Conservation (phyloP, 2,888 invertebrate genomes). For the Coleophora deauratella region DNA sequence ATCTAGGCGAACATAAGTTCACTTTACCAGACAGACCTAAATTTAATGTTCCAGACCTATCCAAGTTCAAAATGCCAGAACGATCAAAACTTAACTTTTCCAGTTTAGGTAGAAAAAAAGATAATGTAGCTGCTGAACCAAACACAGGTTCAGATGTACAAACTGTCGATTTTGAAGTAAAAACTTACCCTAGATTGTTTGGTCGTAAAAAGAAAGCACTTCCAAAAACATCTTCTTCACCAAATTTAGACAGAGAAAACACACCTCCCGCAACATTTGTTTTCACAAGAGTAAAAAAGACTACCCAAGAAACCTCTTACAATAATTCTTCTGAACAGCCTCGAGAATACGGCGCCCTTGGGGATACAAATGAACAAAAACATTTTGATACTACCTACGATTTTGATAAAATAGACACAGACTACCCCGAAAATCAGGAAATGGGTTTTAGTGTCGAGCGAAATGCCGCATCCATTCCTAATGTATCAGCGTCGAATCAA, state of each 20-base stretch:
- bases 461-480: constrained; percentile 37
- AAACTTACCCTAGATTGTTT: constrained; percentile 85
- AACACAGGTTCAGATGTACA: constrained; percentile 60
- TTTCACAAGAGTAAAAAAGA: constrained; percentile 77
- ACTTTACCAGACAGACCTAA: constrained; percentile 76
- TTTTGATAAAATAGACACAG: constrained; percentile 72
- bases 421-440: constrained; percentile 60
- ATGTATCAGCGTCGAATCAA: constrained; percentile 55
- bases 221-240: constrained; percentile 69
- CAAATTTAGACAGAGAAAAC: constrained; percentile 66
- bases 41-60: constrained; percentile 68
- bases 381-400: constrained; percentile 59
- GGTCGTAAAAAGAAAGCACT: constrained; percentile 58
- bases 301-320: constrained; percentile 56
- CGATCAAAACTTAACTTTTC: constrained; percentile 78
- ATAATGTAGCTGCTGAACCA: constrained; percentile 42
- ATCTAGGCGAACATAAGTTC: constrained; percentile 74
- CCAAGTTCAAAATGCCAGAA: constrained; percentile 75
- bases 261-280: constrained; percentile 77
- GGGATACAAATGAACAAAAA: constrained; percentile 50
- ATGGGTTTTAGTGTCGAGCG: constrained; percentile 32
- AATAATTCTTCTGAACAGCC: constrained; percentile 58
- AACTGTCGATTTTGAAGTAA: constrained; percentile 81
- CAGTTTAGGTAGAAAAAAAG: constrained; percentile 71
- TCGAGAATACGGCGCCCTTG: constrained; percentile 64